Evolutionary conservation across 1,140 invertebrate genomes (phyloP).

Genomic region (Steinernema khuongi): DNA sequence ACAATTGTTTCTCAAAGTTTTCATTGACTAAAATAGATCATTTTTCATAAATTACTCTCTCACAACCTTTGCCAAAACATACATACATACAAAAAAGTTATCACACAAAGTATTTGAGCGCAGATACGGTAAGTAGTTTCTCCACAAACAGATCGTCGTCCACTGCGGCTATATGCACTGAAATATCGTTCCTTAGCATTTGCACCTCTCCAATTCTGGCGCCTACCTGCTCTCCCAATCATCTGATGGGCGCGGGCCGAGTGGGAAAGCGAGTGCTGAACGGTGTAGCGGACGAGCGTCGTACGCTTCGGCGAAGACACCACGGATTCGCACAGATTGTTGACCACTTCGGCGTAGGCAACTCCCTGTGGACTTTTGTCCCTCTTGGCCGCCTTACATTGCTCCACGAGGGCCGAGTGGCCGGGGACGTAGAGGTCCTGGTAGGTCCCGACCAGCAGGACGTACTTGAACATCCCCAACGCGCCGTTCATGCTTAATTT

Average conservation of each 20-base stretch:
- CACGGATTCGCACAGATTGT: conserved; percentile 39
- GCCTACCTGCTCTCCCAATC: conserved; percentile 37
- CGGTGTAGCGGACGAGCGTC: conserved; percentile 42
- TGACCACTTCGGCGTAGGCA: conserved; percentile 32
- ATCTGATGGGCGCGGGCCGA: conserved; percentile 36
- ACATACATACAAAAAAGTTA: too few relatives aligned
- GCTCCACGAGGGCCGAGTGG: conserved; percentile 43
- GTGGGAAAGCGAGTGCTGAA: conserved; percentile 33
- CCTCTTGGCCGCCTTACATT: conserved; percentile 34
- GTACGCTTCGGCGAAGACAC: conserved; percentile 33
- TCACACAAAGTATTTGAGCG: conserved; percentile 40
- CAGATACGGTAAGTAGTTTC: conserved; percentile 38
- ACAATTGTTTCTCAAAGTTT: too few relatives aligned
- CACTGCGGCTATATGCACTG: conserved; percentile 42
- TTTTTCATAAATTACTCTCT: neutral
- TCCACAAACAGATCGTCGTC: conserved; percentile 45
- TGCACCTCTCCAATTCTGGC: neutral
- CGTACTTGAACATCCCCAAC: conserved; percentile 30
- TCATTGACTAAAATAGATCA: too few relatives aligned
- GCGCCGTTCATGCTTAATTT: conserved; percentile 25
- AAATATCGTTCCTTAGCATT: conserved; percentile 21
- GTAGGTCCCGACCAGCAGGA: conserved; percentile 27
- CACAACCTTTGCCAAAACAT: too few relatives aligned
- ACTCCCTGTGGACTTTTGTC: conserved; percentile 28
- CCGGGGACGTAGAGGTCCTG: conserved; percentile 42